Percentiles rank a stretch among this genome's conserved stretches.
Conservation (phyloP, 2,888 invertebrate species). For the Ophion ellenae region DNA sequence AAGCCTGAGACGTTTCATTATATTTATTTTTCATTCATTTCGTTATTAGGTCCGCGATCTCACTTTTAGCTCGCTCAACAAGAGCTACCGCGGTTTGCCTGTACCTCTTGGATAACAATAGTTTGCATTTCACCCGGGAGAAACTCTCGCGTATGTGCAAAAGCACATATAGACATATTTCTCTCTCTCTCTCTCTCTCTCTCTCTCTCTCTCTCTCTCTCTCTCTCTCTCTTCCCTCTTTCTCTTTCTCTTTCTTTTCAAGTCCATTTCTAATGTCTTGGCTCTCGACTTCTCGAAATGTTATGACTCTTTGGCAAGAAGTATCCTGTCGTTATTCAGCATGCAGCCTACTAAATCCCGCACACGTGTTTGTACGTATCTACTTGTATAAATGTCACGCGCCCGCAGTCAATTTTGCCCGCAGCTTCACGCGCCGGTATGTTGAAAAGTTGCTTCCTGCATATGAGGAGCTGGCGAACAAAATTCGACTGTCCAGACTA, state of each 20-base stretch:
- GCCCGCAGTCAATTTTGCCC: neutral
- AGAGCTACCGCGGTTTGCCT: constrained; percentile 65
- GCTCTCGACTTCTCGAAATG: neutral
- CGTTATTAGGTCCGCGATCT: constrained; percentile 57
- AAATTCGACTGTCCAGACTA: no score
- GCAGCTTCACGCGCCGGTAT: no score
- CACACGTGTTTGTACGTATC: neutral
- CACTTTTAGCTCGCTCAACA: constrained; percentile 56
- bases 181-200: neutral
- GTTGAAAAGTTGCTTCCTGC: no score
- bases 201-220: neutral
- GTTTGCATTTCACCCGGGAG: constrained; percentile 79
- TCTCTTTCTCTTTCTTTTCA: neutral
- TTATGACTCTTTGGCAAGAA: constrained; percentile 15
- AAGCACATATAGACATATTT: neutral
- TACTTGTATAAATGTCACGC: neutral
- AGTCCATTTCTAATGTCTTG: neutral
- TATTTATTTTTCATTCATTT: constrained; percentile 49
- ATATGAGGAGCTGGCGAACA: no score
- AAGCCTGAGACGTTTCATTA: constrained; percentile 21
- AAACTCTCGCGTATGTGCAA: constrained; percentile 71
- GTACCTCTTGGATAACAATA: constrained; percentile 70
- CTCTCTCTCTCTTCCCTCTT: neutral
- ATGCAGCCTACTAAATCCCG: neutral
- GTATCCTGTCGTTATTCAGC: neutral